Conservation (phyloP, 2,113 vertebrate species). For the Microcebus jonahi region DNA sequence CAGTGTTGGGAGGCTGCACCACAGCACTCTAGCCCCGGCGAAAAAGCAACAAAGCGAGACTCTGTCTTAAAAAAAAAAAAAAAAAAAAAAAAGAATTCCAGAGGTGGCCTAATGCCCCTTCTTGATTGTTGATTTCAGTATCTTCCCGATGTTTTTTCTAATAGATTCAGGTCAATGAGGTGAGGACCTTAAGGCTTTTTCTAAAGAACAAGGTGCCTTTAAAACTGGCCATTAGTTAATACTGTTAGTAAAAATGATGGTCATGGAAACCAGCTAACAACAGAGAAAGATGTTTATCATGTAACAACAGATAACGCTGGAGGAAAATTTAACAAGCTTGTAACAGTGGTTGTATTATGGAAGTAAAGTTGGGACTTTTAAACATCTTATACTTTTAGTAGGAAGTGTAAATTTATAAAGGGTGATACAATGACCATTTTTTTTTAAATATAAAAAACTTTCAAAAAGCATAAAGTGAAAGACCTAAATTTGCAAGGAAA, state of each 20-base stretch:
- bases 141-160: too few species aligned
- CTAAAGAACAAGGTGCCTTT: slow-evolving; percentile 52
- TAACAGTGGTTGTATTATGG: neutral
- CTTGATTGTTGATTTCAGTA: too few species aligned
- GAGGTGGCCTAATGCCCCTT: too few species aligned
- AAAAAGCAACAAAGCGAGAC: too few species aligned
- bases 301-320: neutral
- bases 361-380: neutral
- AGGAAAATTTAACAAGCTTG: neutral
- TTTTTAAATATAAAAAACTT: neutral
- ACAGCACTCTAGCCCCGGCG: too few species aligned
- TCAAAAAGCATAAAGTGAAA: neutral
- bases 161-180: neutral
- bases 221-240: neutral
- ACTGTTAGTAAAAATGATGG: neutral
- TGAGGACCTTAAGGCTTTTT: neutral
- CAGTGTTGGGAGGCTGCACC: neutral
- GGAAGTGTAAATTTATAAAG: neutral
- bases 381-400: neutral
- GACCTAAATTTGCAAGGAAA: neutral
- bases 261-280: neutral
- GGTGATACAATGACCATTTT: neutral
- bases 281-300: neutral
- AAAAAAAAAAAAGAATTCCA: too few species aligned
- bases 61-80: too few species aligned